Percentiles rank a stretch among this genome's conserved stretches.
Evolutionary conservation across 2,113 vertebrate species (phyloP).

Genomic region (Rhizomys pruinosus): DNA sequence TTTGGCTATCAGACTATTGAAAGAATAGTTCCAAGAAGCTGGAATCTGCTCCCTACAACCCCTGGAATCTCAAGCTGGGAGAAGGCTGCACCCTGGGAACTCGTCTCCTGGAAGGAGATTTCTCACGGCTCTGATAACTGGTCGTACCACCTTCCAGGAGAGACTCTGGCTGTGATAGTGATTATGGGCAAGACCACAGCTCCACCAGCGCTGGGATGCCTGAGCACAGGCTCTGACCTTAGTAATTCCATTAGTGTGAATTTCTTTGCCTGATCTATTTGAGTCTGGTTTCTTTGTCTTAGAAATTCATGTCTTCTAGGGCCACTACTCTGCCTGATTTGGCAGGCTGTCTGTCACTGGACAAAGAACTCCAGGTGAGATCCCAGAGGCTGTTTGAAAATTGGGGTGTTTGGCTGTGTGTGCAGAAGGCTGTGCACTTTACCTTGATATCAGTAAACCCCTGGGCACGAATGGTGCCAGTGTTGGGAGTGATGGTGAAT

Average conservation of each 20-base stretch:
- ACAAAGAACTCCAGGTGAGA: neutral
- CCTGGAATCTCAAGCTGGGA: neutral
- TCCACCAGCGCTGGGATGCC: neutral
- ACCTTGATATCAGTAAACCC: conserved; percentile 87
- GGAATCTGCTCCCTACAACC: neutral
- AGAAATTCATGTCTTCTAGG: neutral
- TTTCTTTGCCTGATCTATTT: neutral
- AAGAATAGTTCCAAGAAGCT: neutral
- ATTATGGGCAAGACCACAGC: neutral
- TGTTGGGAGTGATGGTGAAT: conserved; percentile 87
- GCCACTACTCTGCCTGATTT: too few species aligned
- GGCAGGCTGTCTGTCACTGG: neutral
- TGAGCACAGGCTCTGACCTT: neutral
- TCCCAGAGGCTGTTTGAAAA: neutral
- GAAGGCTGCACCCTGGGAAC: neutral
- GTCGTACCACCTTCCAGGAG: neutral
- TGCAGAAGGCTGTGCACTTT: conserved; percentile 12
- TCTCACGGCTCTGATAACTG: neutral
- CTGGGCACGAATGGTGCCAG: conserved; percentile 84
- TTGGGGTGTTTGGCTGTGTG: neutral
- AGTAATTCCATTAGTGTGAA: too few species aligned
- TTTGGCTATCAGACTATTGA: neutral
- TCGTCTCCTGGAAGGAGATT: neutral
- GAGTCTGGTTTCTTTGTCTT: neutral
- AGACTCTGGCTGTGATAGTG: neutral